These are phyloP conservation scores for Ceratina australensis DNA, from an alignment of 1,140 invertebrate species.

Conservation along the genomic window DNA sequence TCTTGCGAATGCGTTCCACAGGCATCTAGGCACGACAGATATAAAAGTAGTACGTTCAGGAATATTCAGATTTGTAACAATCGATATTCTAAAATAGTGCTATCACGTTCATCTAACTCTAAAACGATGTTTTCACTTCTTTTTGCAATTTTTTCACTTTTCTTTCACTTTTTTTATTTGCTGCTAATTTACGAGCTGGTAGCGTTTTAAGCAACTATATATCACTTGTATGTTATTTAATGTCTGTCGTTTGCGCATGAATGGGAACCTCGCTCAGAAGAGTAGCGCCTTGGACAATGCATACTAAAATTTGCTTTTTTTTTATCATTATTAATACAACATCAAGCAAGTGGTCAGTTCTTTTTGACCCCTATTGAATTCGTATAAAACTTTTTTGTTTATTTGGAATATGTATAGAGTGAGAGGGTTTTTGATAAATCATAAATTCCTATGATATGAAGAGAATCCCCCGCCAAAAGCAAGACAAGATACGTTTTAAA, in stretches of 20 bases:
- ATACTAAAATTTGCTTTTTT: slow-evolving; percentile 39
- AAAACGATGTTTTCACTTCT: slow-evolving; percentile 45
- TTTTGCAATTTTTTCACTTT: slow-evolving; percentile 45
- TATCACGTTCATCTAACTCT: slow-evolving; percentile 66
- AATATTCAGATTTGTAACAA: slow-evolving; percentile 60
- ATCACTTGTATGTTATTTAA: slow-evolving; percentile 51
- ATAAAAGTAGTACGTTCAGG: slow-evolving; percentile 67
- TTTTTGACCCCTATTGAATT: slow-evolving; percentile 21
- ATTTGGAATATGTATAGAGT: slow-evolving; percentile 32
- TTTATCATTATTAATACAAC: slow-evolving; percentile 47
- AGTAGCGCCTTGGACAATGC: slow-evolving; percentile 61
- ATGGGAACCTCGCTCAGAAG: slow-evolving; percentile 56
- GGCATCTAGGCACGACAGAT: slow-evolving; percentile 71
- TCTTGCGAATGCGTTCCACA: slow-evolving; percentile 63
- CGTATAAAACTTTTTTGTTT: slow-evolving; percentile 38
- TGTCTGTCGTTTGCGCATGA: slow-evolving; percentile 61
- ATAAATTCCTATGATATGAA: slow-evolving; percentile 43
- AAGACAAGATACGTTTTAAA: slow-evolving; percentile 21
- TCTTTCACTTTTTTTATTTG: slow-evolving; percentile 42
- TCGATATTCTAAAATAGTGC: slow-evolving; percentile 66
- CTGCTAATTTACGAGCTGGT: slow-evolving; percentile 56
- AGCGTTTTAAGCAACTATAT: slow-evolving; percentile 60
- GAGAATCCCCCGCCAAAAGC: slow-evolving; percentile 31
- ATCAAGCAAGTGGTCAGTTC: slow-evolving; percentile 45
- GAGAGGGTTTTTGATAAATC: slow-evolving; percentile 31